Percentiles rank a stretch among this genome's conserved stretches.
phyloP scores from a whole-genome alignment of 2,888 invertebrate genomes.

The Cataglyphis livida region DNA sequence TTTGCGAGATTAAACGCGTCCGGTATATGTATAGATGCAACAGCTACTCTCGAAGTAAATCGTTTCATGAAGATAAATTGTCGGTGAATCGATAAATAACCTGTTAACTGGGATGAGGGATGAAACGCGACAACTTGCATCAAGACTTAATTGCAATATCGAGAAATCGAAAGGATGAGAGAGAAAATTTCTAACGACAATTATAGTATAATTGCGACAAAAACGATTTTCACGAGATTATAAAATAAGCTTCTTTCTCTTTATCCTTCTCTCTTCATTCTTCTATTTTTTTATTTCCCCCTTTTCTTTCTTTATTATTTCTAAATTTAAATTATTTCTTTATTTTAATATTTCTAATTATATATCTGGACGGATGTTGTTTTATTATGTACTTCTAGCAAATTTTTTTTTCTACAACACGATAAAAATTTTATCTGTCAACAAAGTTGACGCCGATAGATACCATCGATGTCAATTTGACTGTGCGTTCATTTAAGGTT shows the following conservation, averaged over 20 bases:
- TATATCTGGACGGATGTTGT: neutral
- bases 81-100: constrained; percentile 27
- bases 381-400: neutral
- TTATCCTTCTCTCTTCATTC: neutral
- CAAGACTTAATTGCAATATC: constrained; percentile 1
- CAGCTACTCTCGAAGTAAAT: constrained; percentile 5
- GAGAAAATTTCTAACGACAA: neutral
- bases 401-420: neutral
- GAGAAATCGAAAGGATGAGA: neutral
- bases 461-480: neutral
- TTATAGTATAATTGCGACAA: neutral
- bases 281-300: neutral
- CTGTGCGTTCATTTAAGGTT: neutral
- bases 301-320: neutral
- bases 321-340: neutral
- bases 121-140: constrained; percentile 12
- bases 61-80: neutral
- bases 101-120: neutral
- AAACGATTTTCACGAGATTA: neutral
- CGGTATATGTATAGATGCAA: neutral
- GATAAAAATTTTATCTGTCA: neutral
- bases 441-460: neutral
- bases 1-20: constrained; percentile 33
- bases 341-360: neutral
- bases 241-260: neutral